Percentiles rank a stretch among this genome's conserved stretches.
Evolutionary conservation across 2,113 vertebrate species (phyloP).

Genomic region (Phrynocephalus versicolor): DNA sequence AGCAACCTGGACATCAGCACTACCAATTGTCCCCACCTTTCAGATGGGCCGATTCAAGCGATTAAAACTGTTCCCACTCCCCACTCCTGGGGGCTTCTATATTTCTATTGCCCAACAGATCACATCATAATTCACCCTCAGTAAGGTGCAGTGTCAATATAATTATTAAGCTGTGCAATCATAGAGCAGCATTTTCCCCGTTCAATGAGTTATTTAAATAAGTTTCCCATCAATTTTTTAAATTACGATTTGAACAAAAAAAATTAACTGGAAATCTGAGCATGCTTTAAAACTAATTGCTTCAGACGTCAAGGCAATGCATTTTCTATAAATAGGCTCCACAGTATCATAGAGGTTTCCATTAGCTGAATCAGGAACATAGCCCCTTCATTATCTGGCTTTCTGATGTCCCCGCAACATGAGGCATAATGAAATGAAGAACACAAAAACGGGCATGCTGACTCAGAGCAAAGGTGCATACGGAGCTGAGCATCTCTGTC

Average conservation of each 20-base stretch:
- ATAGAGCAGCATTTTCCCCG: not conserved
- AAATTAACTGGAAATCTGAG: slow-evolving; percentile 26
- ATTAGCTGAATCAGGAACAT: slow-evolving; percentile 14
- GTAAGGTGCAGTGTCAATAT: not conserved
- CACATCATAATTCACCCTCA: not conserved
- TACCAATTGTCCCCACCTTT: slow-evolving; percentile 50
- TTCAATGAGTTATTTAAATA: slow-evolving; percentile 43
- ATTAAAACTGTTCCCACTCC: not conserved
- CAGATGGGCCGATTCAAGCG: slow-evolving; percentile 19
- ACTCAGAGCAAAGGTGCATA: not conserved
- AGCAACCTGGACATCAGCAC: slow-evolving; percentile 39
- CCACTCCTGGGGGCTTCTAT: slow-evolving; percentile 9
- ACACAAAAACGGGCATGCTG: not conserved
- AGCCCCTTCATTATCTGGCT: slow-evolving; percentile 19
- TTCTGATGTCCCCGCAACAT: not conserved
- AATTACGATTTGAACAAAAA: slow-evolving; percentile 54
- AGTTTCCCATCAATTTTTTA: slow-evolving; percentile 49
- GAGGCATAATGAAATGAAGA: not conserved
- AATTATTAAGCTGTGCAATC: not conserved
- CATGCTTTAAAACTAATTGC: slow-evolving; percentile 30
- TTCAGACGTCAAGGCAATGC: slow-evolving; percentile 39
- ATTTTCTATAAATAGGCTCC: slow-evolving; percentile 19
- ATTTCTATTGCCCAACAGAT: slow-evolving; percentile 36
- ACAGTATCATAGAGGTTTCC: not conserved
- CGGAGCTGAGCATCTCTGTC: not conserved